A percentile compares a stretch with the other conserved stretches of the same genome.
These are phyloP conservation scores for Sturnus vulgaris DNA, from an alignment of 2,113 vertebrate species.

Conservation along the genomic window DNA sequence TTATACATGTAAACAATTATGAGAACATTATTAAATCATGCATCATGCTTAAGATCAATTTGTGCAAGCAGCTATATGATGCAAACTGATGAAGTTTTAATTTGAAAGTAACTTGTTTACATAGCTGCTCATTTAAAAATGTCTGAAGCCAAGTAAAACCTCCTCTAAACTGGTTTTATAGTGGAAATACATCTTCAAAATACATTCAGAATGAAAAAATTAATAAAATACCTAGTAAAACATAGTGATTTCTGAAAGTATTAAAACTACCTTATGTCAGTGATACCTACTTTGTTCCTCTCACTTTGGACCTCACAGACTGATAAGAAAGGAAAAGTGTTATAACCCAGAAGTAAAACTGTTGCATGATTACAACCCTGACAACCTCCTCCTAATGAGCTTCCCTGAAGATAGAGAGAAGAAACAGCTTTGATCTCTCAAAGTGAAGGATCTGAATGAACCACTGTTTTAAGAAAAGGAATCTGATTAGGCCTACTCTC, in stretches of 20 bases:
- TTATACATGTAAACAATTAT: background rate
- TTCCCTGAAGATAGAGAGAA: slow-evolving; percentile 73
- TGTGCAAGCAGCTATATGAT: background rate
- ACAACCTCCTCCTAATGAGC: slow-evolving; percentile 75
- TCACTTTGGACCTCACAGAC: slow-evolving; percentile 76
- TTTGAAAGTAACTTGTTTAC: background rate
- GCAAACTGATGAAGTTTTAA: background rate
- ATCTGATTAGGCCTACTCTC: slow-evolving; percentile 68
- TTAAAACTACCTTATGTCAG: slow-evolving; percentile 68
- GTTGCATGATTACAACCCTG: slow-evolving; percentile 76
- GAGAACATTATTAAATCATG: background rate
- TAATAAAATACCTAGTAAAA: background rate
- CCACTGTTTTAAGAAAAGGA: slow-evolving; percentile 73
- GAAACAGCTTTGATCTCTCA: slow-evolving; percentile 77
- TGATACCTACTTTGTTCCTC: slow-evolving; percentile 72
- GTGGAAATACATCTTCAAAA: background rate
- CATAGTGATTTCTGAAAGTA: background rate
- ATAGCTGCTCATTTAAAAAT: background rate
- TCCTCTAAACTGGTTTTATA: background rate
- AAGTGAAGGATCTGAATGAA: slow-evolving; percentile 66
- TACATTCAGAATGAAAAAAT: background rate
- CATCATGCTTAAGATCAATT: background rate
- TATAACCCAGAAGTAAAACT: slow-evolving; percentile 77
- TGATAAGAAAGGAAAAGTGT: slow-evolving; percentile 73
- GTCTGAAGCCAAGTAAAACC: background rate